Evolutionary conservation across 2,888 invertebrate species (phyloP).

Genomic region (Herminia tarsipennalis): DNA sequence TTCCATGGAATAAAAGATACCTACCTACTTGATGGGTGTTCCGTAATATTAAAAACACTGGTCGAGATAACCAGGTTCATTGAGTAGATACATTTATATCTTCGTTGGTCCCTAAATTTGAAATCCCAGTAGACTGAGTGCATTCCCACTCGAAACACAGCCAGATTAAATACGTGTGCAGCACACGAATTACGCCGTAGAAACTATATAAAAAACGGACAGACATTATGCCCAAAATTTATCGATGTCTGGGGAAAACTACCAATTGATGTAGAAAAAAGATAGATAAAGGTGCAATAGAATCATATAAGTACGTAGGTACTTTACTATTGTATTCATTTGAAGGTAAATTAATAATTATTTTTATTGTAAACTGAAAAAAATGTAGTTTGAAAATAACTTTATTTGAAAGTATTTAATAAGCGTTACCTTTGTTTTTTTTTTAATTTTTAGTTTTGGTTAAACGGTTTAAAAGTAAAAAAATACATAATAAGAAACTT

Average conservation of each 20-base stretch:
- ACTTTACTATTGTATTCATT: neutral
- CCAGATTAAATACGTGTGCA: slow-evolving; percentile 82
- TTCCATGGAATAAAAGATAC: no score
- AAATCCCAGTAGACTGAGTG: slow-evolving; percentile 37
- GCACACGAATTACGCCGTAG: slow-evolving; percentile 70
- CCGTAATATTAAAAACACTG: no score
- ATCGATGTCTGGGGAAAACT: slow-evolving; percentile 51
- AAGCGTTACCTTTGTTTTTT: no score
- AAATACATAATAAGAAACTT: no score
- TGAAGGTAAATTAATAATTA: no score
- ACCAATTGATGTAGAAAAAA: slow-evolving; percentile 25
- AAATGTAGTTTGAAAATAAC: no score
- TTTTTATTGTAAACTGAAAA: no score
- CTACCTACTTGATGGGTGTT: no score
- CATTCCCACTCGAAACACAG: slow-evolving; percentile 63
- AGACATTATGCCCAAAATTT: slow-evolving; percentile 59
- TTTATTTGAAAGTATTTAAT: no score
- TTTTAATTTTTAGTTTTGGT: no score
- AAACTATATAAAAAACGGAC: slow-evolving; percentile 40
- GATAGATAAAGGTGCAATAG: neutral
- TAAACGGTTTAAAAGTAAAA: no score
- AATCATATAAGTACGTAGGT: neutral
- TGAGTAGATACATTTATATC: neutral
- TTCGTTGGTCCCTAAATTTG: slow-evolving; percentile 15
- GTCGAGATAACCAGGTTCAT: no score